These are phyloP conservation scores for Neocrepidodera transversa DNA, from an alignment of 2,888 invertebrate genomes.

Conservation along the genomic window DNA sequence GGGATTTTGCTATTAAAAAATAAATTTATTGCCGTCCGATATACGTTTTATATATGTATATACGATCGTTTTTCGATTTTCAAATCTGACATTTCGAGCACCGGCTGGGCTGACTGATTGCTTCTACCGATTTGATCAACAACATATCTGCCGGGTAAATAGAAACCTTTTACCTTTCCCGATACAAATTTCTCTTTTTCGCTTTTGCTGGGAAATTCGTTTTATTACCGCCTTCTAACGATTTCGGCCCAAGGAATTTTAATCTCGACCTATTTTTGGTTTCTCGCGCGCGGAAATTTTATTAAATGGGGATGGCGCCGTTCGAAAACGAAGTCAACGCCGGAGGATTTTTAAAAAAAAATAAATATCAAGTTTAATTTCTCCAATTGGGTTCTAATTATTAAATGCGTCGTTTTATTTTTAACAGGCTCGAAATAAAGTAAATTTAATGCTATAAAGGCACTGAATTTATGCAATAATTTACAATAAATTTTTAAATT, in stretches of 20 bases:
- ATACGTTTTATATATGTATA: conserved; percentile 12
- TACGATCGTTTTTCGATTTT: conserved; percentile 24
- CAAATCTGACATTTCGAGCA: conserved; percentile 25
- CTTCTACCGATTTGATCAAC: conserved; percentile 56
- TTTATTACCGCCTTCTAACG: conserved; percentile 26
- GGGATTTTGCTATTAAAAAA: conserved; percentile 16
- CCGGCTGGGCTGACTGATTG: conserved; percentile 52
- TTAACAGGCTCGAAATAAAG: too few species aligned
- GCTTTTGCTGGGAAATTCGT: conserved; percentile 27
- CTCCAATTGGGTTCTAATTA: too few species aligned
- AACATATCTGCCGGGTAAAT: conserved; percentile 58
- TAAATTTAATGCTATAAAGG: too few species aligned
- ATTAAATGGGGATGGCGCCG: too few species aligned
- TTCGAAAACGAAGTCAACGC: too few species aligned
- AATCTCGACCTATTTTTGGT: conserved; percentile 24
- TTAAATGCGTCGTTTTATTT: too few species aligned
- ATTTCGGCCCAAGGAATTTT: conserved; percentile 27
- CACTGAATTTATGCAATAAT: too few species aligned
- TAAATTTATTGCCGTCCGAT: conserved; percentile 16
- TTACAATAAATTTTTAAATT: too few species aligned
- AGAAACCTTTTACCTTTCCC: conserved; percentile 45
- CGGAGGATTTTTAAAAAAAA: too few species aligned
- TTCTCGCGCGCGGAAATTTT: too few species aligned
- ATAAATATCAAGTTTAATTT: too few species aligned
- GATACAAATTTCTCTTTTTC: conserved; percentile 29